Evolutionary conservation across 2,797 vertebrate genomes (phyloP), one percentile per base, ranked within the genome.

Genomic region (Macroramphosus scolopax): DNA sequence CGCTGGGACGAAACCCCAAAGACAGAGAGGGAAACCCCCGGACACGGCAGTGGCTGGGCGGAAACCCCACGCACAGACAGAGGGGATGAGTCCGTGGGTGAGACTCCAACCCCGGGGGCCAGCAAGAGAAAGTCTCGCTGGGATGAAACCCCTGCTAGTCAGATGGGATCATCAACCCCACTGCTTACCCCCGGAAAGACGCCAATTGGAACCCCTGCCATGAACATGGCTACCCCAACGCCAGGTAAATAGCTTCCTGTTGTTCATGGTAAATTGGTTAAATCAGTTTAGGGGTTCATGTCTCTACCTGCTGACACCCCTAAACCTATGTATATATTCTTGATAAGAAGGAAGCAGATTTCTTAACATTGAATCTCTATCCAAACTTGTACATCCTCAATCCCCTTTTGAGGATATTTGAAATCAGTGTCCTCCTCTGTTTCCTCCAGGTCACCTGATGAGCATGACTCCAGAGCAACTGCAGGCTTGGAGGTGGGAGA

Each of bases 391-490:
- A 2, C 5, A 8, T 18, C 8, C 6, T 36, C 4, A 16, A n/a
- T 11, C 6, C 12, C 3, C 6, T 30, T n/a, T 17, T 22, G 11
- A 2, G 12, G 12, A 17, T 36, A 11, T 41, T 29, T 10, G 5
- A 25, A 40, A 3, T 38, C 5, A 0, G 2, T 0, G 7, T 15
- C 31, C n/a, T 35, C 2, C 15, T 26, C 1, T 12, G 11, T 55
- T 55, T 60, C 0, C 36, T 46, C 47, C 60, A 99, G 97, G 96
- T 76, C 96, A 99, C 73, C 89, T 99, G 61, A 98, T 99, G 96
- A 99, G 95, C 81, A 99, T 99, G 97, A 99, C 97, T 55, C 97
- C 96, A 26, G 97, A 98, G 74, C 97, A 99, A 71, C 92, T 99
- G 68, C 97, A 99, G 72, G 97, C 96, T 1, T 99, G 97, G 97